These are phyloP conservation scores for Hetaerina titia DNA, from an alignment of 2,888 invertebrate genomes.

Conservation along the genomic window DNA sequence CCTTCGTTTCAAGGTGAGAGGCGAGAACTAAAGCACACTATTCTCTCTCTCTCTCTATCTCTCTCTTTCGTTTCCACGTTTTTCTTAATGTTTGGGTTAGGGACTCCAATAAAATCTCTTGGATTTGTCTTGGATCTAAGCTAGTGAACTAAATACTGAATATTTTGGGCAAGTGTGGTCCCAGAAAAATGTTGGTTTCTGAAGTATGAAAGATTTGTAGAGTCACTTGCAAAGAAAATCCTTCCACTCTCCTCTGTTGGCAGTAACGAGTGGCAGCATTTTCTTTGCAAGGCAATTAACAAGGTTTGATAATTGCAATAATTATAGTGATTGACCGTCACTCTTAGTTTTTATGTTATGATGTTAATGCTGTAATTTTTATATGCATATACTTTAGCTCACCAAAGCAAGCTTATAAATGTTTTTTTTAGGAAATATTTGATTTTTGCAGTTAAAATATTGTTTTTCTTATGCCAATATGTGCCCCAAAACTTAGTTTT, in stretches of 20 bases:
- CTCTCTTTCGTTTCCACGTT: neutral
- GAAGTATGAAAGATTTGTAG: neutral
- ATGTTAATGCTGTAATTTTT: neutral
- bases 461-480: neutral
- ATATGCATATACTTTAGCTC: neutral
- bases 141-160: neutral
- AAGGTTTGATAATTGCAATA: neutral
- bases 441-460: slow-evolving; percentile 63
- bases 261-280: neutral
- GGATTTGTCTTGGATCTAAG: slow-evolving; percentile 39
- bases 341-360: too few relatives aligned
- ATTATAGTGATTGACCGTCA: too few relatives aligned
- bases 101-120: slow-evolving; percentile 47
- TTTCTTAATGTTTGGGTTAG: slow-evolving; percentile 63
- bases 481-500: neutral
- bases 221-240: neutral
- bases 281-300: neutral
- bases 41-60: slow-evolving; percentile 23
- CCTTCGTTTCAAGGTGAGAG: slow-evolving; percentile 91
- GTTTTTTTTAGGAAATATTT: slow-evolving; percentile 49
- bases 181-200: neutral
- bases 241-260: neutral
- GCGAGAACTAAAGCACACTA: neutral
- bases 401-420: slow-evolving; percentile 1
- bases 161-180: slow-evolving; percentile 8